A percentile compares a stretch with the other conserved stretches of the same genome.
Conservation (phyloP, 2,888 invertebrate species). For the Drosophila sordidapex region DNA sequence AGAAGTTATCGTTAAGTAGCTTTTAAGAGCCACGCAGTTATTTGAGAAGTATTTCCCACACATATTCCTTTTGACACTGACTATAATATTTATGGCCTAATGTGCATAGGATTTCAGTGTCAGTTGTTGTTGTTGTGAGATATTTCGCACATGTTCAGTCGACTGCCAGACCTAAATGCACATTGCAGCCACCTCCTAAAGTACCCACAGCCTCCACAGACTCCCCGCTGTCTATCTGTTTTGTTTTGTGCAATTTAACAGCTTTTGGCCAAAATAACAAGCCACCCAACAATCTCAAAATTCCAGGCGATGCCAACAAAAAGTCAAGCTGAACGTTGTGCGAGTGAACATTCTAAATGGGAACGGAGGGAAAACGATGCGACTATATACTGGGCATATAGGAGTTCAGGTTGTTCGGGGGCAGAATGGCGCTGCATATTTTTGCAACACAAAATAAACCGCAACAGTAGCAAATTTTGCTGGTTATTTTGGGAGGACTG, state of each 20-base stretch:
- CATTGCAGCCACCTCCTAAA: constrained; percentile 43
- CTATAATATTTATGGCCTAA: constrained; percentile 69
- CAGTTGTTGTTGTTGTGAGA: constrained; percentile 33
- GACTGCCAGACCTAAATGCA: constrained; percentile 40
- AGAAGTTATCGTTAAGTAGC: constrained; percentile 11
- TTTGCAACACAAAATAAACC: constrained; percentile 79
- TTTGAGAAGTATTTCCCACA: constrained; percentile 54
- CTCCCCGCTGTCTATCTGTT: constrained; percentile 39
- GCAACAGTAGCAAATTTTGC: constrained; percentile 78
- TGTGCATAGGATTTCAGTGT: constrained; percentile 10
- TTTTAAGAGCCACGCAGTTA: constrained; percentile 5
- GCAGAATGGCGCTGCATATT: constrained; percentile 51
- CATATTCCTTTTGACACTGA: constrained; percentile 55
- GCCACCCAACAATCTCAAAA: constrained; percentile 60
- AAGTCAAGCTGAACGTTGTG: constrained; percentile 73
- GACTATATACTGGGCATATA: constrained; percentile 1
- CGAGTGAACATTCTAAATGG: constrained; percentile 41
- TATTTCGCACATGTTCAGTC: constrained; percentile 47
- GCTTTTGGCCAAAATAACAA: constrained; percentile 81
- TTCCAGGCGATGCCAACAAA: constrained; percentile 64
- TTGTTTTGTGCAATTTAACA: constrained; percentile 79
- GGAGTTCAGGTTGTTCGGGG: not conserved
- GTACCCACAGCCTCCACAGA: constrained; percentile 2
- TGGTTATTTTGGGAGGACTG: constrained; percentile 69
- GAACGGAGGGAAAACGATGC: constrained; percentile 6